Conservation (phyloP, 92 coral and sea anemone species). For the Paragorgia papillata region DNA sequence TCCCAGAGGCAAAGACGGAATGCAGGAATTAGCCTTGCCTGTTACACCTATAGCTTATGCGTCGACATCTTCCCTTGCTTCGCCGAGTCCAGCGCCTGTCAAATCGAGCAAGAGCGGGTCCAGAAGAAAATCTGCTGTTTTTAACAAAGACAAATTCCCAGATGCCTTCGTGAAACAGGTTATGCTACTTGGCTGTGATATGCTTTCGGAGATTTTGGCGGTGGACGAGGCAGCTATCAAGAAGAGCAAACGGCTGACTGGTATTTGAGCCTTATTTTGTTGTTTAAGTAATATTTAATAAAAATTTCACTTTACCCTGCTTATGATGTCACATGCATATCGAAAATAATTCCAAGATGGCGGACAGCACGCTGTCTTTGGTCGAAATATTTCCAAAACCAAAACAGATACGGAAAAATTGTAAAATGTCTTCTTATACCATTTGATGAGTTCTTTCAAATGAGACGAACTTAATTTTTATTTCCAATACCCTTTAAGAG, state of each 20-base stretch:
- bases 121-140: constrained; percentile 3
- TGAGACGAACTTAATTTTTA: too few species aligned
- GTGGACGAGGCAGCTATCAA: neutral
- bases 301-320: too few species aligned
- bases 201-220: constrained; percentile 30
- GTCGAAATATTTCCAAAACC: too few species aligned
- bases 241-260: constrained; percentile 25
- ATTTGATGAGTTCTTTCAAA: too few species aligned
- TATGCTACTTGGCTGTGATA: constrained; percentile 30
- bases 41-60: constrained; percentile 20
- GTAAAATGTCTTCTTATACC: too few species aligned
- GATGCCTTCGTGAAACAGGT: constrained; percentile 35
- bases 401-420: too few species aligned
- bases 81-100: constrained; percentile 5
- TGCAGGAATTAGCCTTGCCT: constrained; percentile 23
- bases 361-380: too few species aligned
- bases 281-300: neutral
- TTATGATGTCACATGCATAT: too few species aligned
- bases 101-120: neutral
- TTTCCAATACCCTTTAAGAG: too few species aligned
- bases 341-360: too few species aligned
- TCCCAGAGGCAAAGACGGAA: constrained; percentile 23
- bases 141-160: constrained; percentile 38
- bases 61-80: neutral
- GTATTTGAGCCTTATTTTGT: neutral